Evolutionary conservation across 2,888 invertebrate species (phyloP).

Genomic region (Ernsta delagoae): DNA sequence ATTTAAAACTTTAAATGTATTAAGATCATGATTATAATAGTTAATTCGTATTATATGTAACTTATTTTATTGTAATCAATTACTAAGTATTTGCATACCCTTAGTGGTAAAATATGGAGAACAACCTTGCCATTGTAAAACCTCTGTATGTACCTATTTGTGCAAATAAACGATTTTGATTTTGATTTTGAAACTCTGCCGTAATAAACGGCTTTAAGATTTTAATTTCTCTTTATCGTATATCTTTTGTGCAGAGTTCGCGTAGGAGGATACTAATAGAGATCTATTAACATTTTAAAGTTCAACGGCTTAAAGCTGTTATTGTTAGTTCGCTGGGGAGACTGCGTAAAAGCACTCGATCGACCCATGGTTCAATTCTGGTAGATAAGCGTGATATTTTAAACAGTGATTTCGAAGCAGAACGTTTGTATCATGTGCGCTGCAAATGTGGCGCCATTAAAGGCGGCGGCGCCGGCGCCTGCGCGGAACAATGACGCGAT

Average conservation of each 20-base stretch:
- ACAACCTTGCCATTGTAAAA: too few relatives aligned
- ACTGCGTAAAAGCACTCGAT: slow-evolving; percentile 57
- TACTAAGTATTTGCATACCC: too few relatives aligned
- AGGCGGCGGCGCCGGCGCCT: slow-evolving; percentile 59
- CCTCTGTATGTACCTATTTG: too few relatives aligned
- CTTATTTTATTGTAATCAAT: too few relatives aligned
- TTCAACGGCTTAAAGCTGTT: slow-evolving; percentile 33
- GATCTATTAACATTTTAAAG: slow-evolving; percentile 38
- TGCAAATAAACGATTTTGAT: too few relatives aligned
- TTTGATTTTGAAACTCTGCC: background rate
- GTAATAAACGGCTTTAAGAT: slow-evolving; percentile 18
- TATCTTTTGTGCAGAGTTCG: slow-evolving; percentile 29
- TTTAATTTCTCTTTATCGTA: slow-evolving; percentile 16
- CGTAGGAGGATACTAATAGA: slow-evolving; percentile 37
- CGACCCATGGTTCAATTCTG: slow-evolving; percentile 55
- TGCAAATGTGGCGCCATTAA: slow-evolving; percentile 71
- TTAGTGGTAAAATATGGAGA: too few relatives aligned
- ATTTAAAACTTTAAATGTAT: too few relatives aligned
- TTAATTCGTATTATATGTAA: too few relatives aligned
- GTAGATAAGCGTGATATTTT: slow-evolving; percentile 71
- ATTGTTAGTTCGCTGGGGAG: slow-evolving; percentile 38
- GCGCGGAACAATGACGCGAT: slow-evolving; percentile 69
- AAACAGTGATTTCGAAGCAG: slow-evolving; percentile 57
- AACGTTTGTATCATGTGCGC: slow-evolving; percentile 71
- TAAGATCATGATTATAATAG: too few relatives aligned